Base-by-base conservation (phyloP, 2,113 vertebrate species). In the Pelvicachromis taeniatus region DNA sequence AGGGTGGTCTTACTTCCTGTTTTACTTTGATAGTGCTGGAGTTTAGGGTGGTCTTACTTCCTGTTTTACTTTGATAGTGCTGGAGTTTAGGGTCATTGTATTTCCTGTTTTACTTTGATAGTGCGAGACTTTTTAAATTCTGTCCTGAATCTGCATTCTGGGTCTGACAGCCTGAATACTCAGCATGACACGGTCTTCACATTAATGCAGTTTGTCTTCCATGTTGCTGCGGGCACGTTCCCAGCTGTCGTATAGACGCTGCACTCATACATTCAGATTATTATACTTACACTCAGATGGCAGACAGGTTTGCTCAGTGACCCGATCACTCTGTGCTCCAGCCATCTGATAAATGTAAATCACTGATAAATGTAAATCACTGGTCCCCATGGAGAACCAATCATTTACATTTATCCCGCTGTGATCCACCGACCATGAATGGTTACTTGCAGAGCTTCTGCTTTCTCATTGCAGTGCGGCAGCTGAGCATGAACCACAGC, bases 41-140 rank as follows among this genome's bases (percentile, higher is more conserved):
- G 17, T 35, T 63, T 35, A 7, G 31, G 17, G 9, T 63, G 59
- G 31, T 63, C 59, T 63, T 63, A 40, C 35, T 65, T 65, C 61
- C 61, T 21, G 33, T 65, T 65, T 65, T 40, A 40, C 35, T 40
- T 38, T 65, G 26, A 26, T 26, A 26, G 26, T 26, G 26, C 26
- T 42, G 40, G 4, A 4, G 4, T 2, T 11, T 11, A 12, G 11
- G 4, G 40, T 42, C 4, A 4, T 33, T 4, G 4, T 42, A 42
- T 11, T 12, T 12, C 40, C 40, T 12, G 40, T 10, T 11, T 42
- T 42, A 11, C 40, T 42, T 42, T 29, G 58, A 33, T 19, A 11
- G 58, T 61, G 29, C 14, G 0, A 31, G 0, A 33, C 16, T 1
- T 65, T 38, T 35, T 35, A n/a, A 35, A 63, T 40, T 38, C 11